Evolutionary conservation across 2,113 vertebrate species (phyloP), one percentile per base, ranked within the genome.

Genomic region (Mastomys coucha): DNA sequence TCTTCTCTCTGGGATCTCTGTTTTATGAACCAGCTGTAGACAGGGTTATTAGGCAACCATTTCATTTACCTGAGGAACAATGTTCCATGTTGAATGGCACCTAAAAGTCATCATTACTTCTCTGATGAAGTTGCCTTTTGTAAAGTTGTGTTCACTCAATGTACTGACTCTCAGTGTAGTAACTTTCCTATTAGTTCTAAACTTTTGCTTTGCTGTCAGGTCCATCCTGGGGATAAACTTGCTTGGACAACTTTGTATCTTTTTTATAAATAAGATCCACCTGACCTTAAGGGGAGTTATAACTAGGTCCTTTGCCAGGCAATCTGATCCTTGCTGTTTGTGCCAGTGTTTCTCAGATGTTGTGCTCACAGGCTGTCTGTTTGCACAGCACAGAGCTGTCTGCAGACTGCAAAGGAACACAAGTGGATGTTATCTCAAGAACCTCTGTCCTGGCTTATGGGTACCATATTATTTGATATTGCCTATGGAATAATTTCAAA

Each of bases 31-130:
- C 24, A 70, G 81, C 20, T 39, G 69, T 26, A 49, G 42, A 22
- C 76, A 9, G 42, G 82, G 84, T 72, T 93, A 70, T 5, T 42
- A 96, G 97, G 60, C 94, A 63, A 91, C 16, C 33, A 26, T 65
- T 75, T 42, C 0, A 31, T 76, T 85, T 87, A 28, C 58, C 60
- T 67, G 42, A 36, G 39, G 81, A 33, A 63, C 56, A 24, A 12
- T 33, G 84, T 87, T 90, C 73, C 7, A 70, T 33, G 33, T 70
- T 88, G 76, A 87, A 51, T 31, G 11, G 2, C 81, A 77, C 75
- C 76, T 85, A 89, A 60, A 88, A 91, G 49, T 3, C 10, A 69
- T 63, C 7, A 86, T 58, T 56, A 33, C 13, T 76, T 2, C 4
- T 58, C 19, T 19, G 45, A 28, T 45, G 33, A 90, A 75, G 26